Base-by-base conservation (phyloP, 2,113 vertebrate genomes). In the Catharus fuscescens region DNA sequence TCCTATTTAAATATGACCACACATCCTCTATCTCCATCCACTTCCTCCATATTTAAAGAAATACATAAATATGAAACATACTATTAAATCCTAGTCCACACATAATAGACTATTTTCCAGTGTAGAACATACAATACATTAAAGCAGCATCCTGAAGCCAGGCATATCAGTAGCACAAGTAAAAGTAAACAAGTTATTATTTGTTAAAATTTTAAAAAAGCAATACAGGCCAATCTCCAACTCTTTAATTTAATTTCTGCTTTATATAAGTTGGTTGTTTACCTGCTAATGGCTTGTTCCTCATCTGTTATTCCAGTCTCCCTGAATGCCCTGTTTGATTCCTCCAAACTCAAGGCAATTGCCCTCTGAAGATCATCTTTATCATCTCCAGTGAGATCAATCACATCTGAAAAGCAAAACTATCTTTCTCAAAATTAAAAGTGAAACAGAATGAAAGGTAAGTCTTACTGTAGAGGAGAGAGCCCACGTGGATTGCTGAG, bases 361-460 rank as follows among this genome's bases (percentile, higher is more conserved):
- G 99, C 99, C 96, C 99, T 99, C 98, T 99, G 99, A 97, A 99
- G 99, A 98, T 99, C 99, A 98, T 99, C 99, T 98, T 99, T 99
- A 98, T 99, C 99, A 95, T 99, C 99, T 79, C 99, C 99, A 83
- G 99, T 99, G 97, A 99, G 98, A 98, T 99, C 99, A 91, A 99
- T 99, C 93, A 99, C 99, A 98, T 99, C 99, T 99, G 98, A 97
- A 98, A 97, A 93, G 93, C 93, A 97, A 98, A 98, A 96, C 88
- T 96, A 95, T 95, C 94, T 97, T 96, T 96, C 96, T 98, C 97
- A 98, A 98, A 97, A 98, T 97, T 94, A 96, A 97, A 97, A 95
- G 83, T 93, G 93, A 97, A 98, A 97, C 94, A 97, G 95, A 96
- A 95, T 56, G 86, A 97, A 97, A 97, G 38, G n/a, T 72, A 96